Percentiles rank a stretch among this genome's conserved stretches.
These are phyloP conservation scores for Champsocephalus esox DNA, from an alignment of 2,797 vertebrate genomes.

Conservation along the genomic window DNA sequence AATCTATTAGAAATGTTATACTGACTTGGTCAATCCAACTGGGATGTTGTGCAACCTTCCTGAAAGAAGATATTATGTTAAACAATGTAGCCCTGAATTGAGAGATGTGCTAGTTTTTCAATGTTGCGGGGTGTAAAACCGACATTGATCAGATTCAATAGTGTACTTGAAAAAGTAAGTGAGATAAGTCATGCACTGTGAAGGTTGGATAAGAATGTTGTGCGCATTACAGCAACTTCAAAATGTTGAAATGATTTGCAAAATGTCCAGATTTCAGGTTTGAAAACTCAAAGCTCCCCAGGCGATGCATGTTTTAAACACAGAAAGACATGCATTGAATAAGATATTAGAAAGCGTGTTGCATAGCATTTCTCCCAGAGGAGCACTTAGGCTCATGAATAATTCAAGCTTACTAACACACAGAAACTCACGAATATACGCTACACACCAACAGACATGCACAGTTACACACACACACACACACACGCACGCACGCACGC, in stretches of 20 bases:
- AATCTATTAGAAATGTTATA: background rate
- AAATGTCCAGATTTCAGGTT: conserved; percentile 30
- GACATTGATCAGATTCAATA: background rate
- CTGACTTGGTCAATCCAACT: background rate
- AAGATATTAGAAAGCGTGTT: conserved; percentile 66
- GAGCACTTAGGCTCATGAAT: conserved; percentile 80
- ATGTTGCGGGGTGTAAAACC: conserved; percentile 2
- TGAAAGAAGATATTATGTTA: background rate
- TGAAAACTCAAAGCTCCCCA: conserved; percentile 40
- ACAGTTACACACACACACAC: conserved; percentile 21
- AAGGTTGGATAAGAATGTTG: conserved; percentile 2
- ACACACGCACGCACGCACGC: too few species aligned
- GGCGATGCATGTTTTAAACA: conserved; percentile 63
- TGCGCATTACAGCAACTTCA: background rate
- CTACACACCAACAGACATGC: conserved; percentile 45
- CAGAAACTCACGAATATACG: conserved; percentile 46
- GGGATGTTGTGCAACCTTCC: background rate
- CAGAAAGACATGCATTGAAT: conserved; percentile 65
- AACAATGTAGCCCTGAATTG: background rate
- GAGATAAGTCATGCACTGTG: background rate
- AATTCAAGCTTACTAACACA: conserved; percentile 70
- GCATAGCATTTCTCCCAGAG: conserved; percentile 65
- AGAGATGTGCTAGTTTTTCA: background rate
- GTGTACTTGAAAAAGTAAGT: too few species aligned
- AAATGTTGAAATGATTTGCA: background rate